Base-by-base conservation (phyloP, 1,140 invertebrate species). In the Eubasilissa regina region DNA sequence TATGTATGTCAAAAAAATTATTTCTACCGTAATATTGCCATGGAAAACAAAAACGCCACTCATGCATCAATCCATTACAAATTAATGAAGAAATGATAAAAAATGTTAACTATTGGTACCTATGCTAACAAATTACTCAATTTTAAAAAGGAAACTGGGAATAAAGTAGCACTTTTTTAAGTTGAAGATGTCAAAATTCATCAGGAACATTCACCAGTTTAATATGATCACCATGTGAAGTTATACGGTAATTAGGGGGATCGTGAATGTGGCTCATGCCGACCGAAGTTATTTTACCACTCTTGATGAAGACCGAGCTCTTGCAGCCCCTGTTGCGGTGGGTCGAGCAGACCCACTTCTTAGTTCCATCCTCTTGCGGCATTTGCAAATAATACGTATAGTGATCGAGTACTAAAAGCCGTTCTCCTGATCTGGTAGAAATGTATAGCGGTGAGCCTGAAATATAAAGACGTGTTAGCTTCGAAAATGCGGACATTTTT, bases 321-420 rank as follows among this genome's bases (percentile, higher is more conserved):
- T 17, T 47, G 64, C 64, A 68, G 1, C 64, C 64, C 10, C 25
- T 68, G 64, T 45, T 12, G 3, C 13, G 11, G 15, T 47, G 64
- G 11, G 64, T 68, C 6, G 64, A 68, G 44, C 64, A 68, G 10
- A 25, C 19, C 58, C 48, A 64, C 12, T 44, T 17, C 15, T 19
- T 21, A 0, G 10, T 64, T 1, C 35, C 45, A 35, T 44, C 21
- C 44, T 62, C 55, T 3, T 6, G 43, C 62, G 13, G n/a, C 10
- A 11, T 68, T 17, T 43, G 70, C 9, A 44, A 47, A 12, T 43
- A 66, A 48, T 44, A 77, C 15, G 55, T 66, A 44, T 68, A 77
- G n/a, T 56, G 51, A 13, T 68, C 11, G 0, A 68, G 21, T n/a
- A 68, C 11, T 44, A 68, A 21, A 48, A 68, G 64, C 8, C 72